These are phyloP conservation scores for Dallia pectoralis DNA, from an alignment of 2,797 vertebrate species.

Conservation along the genomic window DNA sequence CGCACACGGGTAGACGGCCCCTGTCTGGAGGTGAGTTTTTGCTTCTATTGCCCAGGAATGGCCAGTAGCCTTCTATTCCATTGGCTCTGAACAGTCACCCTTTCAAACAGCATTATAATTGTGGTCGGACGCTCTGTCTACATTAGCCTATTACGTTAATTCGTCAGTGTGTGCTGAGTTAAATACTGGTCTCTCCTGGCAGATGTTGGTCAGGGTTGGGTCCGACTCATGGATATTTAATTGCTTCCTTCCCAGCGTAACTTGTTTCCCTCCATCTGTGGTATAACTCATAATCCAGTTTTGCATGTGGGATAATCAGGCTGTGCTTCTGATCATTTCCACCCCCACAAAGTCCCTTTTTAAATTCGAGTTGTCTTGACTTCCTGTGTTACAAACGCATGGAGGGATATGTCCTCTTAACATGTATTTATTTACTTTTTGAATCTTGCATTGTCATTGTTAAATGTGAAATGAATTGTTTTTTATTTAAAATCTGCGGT, in stretches of 20 bases:
- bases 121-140: slow-evolving; percentile 66
- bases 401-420: background rate
- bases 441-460: slow-evolving; percentile 42
- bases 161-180: slow-evolving; percentile 69
- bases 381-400: slow-evolving; percentile 26
- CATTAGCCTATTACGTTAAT: slow-evolving; percentile 76
- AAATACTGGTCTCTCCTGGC: slow-evolving; percentile 70
- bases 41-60: slow-evolving; percentile 7
- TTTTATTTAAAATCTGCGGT: background rate
- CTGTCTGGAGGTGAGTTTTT: background rate
- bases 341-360: slow-evolving; percentile 59
- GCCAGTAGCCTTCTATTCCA: background rate
- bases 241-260: slow-evolving; percentile 78
- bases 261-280: slow-evolving; percentile 74
- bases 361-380: slow-evolving; percentile 55
- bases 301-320: slow-evolving; percentile 75
- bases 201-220: slow-evolving; percentile 76
- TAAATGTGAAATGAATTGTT: slow-evolving; percentile 40
- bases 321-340: slow-evolving; percentile 65
- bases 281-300: slow-evolving; percentile 73
- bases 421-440: slow-evolving; percentile 35
- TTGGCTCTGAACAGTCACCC: slow-evolving; percentile 47
- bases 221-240: slow-evolving; percentile 75
- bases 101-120: slow-evolving; percentile 69
- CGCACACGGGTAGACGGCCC: slow-evolving; percentile 69